Percentiles rank a stretch among this genome's conserved stretches.
phyloP scores from a whole-genome alignment of 2,113 vertebrate species.

The Marcusenius ussheri region DNA sequence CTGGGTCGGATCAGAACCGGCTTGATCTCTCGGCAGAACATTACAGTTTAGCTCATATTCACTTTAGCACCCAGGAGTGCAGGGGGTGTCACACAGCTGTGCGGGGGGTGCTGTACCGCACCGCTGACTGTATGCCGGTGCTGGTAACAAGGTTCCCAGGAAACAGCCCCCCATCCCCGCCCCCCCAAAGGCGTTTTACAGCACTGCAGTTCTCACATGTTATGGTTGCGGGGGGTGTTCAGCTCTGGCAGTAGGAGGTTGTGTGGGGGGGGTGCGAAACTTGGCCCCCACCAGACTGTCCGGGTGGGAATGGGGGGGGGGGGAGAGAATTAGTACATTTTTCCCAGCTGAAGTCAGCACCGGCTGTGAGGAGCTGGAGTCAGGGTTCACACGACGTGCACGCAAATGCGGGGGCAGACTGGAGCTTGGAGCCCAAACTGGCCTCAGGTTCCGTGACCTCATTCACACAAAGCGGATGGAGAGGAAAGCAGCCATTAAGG shows the following conservation, averaged over 20 bases:
- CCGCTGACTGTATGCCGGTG: not conserved
- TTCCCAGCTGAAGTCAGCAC: slow-evolving; percentile 15
- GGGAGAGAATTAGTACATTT: not conserved
- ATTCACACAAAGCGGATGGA: not conserved
- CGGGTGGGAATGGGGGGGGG: not conserved
- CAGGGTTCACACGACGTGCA: not conserved
- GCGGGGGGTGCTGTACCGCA: not conserved
- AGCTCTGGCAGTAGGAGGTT: not conserved
- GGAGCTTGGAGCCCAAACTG: not conserved
- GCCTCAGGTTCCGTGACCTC: not conserved
- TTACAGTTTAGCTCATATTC: not conserved
- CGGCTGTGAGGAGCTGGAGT: not conserved
- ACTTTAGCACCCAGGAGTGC: not conserved
- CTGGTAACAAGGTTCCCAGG: not conserved
- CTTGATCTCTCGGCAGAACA: not conserved
- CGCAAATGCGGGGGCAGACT: not conserved
- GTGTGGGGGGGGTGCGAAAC: not conserved
- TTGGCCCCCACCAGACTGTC: not conserved
- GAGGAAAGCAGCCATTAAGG: not conserved
- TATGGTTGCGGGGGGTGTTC: not conserved
- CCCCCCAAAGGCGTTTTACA: not conserved
- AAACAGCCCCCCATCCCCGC: not conserved
- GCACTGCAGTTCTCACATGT: not conserved
- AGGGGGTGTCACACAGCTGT: not conserved
- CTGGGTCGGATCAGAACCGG: not conserved